Evolutionary conservation across 2,888 invertebrate species (phyloP).

Genomic region (Tiliacea aurago): DNA sequence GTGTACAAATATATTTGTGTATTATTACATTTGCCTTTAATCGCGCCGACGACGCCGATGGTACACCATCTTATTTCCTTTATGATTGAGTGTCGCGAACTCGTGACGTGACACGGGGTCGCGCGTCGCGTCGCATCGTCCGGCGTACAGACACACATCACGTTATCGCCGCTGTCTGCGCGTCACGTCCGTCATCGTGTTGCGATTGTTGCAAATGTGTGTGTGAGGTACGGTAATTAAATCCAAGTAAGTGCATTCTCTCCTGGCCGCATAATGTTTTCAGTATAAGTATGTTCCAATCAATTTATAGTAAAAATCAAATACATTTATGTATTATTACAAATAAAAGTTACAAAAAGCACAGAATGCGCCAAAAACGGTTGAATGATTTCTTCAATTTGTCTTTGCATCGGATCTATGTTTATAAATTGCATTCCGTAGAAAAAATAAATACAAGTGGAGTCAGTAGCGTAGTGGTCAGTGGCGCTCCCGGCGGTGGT

Average conservation of each 20-base stretch:
- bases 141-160: background rate
- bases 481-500: background rate
- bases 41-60: background rate
- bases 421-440: conserved; percentile 29
- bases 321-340: conserved; percentile 7
- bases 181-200: background rate
- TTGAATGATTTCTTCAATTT: conserved; percentile 30
- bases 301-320: background rate
- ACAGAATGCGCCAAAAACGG: background rate
- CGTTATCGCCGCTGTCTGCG: conserved; percentile 10
- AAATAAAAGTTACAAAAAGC: conserved; percentile 4
- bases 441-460: conserved; percentile 18
- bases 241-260: background rate
- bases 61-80: conserved; percentile 14
- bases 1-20: background rate
- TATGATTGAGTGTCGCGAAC: conserved; percentile 12
- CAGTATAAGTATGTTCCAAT: background rate
- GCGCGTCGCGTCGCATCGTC: background rate
- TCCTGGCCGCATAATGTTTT: background rate
- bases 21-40: conserved; percentile 6
- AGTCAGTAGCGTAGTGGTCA: background rate
- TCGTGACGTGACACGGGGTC: conserved; percentile 12
- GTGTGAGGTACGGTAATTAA: background rate
- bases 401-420: conserved; percentile 26
- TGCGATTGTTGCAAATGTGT: background rate